Evolutionary conservation across 2,797 vertebrate genomes (phyloP).

Genomic region (Girardinus metallicus): DNA sequence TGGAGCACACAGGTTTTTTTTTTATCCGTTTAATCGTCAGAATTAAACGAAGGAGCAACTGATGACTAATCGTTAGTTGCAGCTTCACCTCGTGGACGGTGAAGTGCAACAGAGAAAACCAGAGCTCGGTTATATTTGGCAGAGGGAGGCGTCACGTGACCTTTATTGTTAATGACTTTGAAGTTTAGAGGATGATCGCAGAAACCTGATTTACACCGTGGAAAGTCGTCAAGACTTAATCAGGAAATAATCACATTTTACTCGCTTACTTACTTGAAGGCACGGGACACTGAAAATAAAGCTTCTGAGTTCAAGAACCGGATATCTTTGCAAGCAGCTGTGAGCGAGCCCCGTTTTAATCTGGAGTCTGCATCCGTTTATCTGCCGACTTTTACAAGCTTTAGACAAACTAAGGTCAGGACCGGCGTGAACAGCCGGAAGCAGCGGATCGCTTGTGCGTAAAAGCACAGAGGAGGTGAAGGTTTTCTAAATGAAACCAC

Average conservation of each 20-base stretch:
- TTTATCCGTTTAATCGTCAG: no score
- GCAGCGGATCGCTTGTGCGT: not conserved
- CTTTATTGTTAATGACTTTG: no score
- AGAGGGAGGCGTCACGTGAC: not conserved
- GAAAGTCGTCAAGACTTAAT: not conserved
- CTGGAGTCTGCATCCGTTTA: not conserved
- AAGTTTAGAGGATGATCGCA: not conserved
- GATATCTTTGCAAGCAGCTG: not conserved
- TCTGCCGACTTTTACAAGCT: not conserved
- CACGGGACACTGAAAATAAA: not conserved
- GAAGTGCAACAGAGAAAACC: no score
- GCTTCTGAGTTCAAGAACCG: not conserved
- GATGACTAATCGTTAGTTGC: no score
- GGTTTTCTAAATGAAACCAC: not conserved
- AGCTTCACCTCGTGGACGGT: no score
- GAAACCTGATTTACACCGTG: not conserved
- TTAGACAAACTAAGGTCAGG: not conserved
- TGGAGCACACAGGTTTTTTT: no score
- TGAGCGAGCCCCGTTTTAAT: not conserved
- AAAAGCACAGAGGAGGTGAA: not conserved
- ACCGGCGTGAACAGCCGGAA: not conserved
- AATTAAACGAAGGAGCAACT: no score
- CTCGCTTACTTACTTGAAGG: not conserved
- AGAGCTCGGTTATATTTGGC: not conserved
- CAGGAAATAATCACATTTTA: not conserved